Percentiles rank a stretch among this genome's conserved stretches.
Evolutionary conservation across 2,888 invertebrate genomes (phyloP).

Genomic region (Lydus trimaculatus): DNA sequence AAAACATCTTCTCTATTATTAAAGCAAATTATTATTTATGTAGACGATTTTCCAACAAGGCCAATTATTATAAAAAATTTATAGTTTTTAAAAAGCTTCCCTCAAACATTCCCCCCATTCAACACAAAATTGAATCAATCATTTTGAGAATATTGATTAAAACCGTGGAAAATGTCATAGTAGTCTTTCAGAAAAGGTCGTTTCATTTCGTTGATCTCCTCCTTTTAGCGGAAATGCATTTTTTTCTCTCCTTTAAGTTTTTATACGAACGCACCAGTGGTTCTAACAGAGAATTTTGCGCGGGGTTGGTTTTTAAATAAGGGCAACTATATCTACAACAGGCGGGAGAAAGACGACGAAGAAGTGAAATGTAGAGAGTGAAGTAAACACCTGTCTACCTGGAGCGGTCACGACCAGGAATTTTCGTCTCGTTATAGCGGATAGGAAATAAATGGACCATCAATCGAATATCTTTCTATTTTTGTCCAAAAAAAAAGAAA

Average conservation of each 20-base stretch:
- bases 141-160: neutral
- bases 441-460: conserved; percentile 3
- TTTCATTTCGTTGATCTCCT: neutral
- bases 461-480: neutral
- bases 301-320: neutral
- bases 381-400: neutral
- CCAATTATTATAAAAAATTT: neutral
- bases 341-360: neutral
- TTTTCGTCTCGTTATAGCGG: neutral
- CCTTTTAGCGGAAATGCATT: neutral
- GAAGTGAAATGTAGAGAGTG: neutral
- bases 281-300: neutral
- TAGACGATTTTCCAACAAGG: neutral
- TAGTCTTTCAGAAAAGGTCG: neutral
- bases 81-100: neutral
- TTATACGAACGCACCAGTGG: neutral
- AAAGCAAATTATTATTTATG: conserved; percentile 13
- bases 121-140: neutral
- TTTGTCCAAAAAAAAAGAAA: neutral
- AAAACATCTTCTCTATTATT: conserved; percentile 13
- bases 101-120: neutral
- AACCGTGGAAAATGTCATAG: neutral
- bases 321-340: neutral
- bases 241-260: neutral
- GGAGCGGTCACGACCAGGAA: neutral